Evolutionary conservation across 2,888 invertebrate species (phyloP).

Genomic region (Nomada ruficornis): DNA sequence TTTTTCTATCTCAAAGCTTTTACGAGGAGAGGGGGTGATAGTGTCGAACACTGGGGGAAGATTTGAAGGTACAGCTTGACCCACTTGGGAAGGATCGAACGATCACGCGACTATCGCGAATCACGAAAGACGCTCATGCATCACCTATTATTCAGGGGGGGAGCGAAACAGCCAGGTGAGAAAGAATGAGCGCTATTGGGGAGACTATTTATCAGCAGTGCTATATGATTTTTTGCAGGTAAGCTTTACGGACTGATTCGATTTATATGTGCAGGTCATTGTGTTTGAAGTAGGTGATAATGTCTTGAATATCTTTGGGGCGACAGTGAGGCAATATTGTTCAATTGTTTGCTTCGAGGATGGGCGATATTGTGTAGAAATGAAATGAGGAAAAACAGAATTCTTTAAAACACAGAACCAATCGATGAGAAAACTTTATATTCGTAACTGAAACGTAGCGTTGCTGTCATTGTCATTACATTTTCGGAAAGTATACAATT

Average conservation of each 20-base stretch:
- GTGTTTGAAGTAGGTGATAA: background rate
- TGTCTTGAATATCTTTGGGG: background rate
- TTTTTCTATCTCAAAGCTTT: conserved; percentile 58
- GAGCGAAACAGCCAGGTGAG: conserved; percentile 32
- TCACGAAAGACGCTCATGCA: conserved; percentile 18
- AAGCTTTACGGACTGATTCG: conserved; percentile 43
- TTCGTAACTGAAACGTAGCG: too few relatives aligned
- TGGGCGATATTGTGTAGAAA: background rate
- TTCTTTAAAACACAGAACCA: too few relatives aligned
- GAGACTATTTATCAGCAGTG: conserved; percentile 45
- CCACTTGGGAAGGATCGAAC: conserved; percentile 37
- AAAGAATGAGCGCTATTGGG: conserved; percentile 32
- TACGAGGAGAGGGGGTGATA: conserved; percentile 35
- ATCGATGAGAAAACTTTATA: too few relatives aligned
- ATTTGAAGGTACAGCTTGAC: conserved; percentile 63
- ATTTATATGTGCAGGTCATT: background rate
- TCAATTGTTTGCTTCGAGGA: background rate
- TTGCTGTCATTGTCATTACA: background rate
- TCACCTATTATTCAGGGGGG: conserved; percentile 47
- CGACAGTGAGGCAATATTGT: background rate
- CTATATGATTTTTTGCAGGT: conserved; percentile 48
- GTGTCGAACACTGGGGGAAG: background rate
- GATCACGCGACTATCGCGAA: conserved; percentile 50
- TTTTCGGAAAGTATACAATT: too few relatives aligned
- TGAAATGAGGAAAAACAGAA: too few relatives aligned